Conservation (phyloP, 2,797 vertebrate species). For the Hemitrygon akajei region DNA sequence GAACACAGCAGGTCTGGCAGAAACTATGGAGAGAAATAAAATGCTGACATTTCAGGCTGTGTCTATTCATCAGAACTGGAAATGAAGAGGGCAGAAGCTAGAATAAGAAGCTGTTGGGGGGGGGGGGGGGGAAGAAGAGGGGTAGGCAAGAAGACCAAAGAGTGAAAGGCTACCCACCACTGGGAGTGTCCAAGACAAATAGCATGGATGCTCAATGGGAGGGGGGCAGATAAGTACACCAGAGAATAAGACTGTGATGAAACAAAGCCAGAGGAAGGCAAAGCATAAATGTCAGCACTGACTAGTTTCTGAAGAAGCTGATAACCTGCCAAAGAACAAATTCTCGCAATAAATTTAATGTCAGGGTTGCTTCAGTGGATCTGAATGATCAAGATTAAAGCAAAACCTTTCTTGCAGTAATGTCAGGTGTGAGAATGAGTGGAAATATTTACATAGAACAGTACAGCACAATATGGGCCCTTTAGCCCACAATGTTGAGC, state of each 20-base stretch:
- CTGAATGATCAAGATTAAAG: neutral
- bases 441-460: neutral
- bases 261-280: neutral
- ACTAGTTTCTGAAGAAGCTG: neutral
- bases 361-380: neutral
- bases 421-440: neutral
- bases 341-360: neutral
- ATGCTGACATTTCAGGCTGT: too few relatives aligned
- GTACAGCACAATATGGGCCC: too few relatives aligned
- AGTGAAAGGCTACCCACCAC: too few relatives aligned
- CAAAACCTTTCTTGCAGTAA: neutral
- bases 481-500: too few relatives aligned
- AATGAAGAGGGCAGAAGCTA: too few relatives aligned
- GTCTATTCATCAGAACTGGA: too few relatives aligned
- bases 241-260: neutral
- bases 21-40: too few relatives aligned
- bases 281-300: neutral
- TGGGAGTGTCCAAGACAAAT: too few relatives aligned
- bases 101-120: too few relatives aligned
- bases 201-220: neutral
- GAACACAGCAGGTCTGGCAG: too few relatives aligned
- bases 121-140: too few relatives aligned
- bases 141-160: too few relatives aligned
- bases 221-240: neutral
- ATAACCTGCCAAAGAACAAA: neutral